phyloP scores from a whole-genome alignment of 1,140 invertebrate species.

The Heliconius melpomene region DNA sequence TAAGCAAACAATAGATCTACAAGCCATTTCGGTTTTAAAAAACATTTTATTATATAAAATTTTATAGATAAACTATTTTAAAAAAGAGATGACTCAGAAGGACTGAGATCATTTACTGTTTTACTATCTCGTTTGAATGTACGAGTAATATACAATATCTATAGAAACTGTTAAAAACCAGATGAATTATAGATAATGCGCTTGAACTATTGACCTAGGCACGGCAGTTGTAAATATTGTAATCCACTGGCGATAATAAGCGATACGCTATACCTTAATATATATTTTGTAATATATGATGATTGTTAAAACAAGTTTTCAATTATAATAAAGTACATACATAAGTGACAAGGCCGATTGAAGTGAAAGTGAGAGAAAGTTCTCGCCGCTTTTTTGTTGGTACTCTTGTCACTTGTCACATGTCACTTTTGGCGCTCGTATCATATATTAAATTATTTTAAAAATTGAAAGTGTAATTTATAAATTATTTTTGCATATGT shows the following conservation, averaged over 20 bases:
- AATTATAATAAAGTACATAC: background rate
- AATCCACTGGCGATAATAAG: constrained; percentile 10
- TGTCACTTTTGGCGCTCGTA: background rate
- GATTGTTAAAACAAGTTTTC: background rate
- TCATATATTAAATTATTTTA: background rate
- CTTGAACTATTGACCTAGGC: constrained; percentile 76
- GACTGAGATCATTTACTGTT: constrained; percentile 76
- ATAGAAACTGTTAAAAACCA: constrained; percentile 67
- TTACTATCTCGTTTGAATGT: constrained; percentile 51
- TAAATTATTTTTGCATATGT: background rate
- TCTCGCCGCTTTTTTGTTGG: background rate
- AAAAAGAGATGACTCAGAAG: constrained; percentile 66
- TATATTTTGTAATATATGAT: background rate
- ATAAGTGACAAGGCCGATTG: background rate
- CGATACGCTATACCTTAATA: constrained; percentile 11
- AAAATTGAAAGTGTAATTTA: background rate
- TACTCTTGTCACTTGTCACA: constrained; percentile 1
- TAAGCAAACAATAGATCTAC: constrained; percentile 32
- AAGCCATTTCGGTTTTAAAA: constrained; percentile 43
- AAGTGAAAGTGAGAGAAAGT: constrained; percentile 6
- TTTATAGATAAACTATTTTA: constrained; percentile 64
- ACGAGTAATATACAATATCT: constrained; percentile 43
- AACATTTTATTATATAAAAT: constrained; percentile 57
- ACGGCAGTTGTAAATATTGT: constrained; percentile 45
- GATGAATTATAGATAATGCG: constrained; percentile 72